Percentiles rank a stretch among this genome's conserved stretches.
Evolutionary conservation across 2,888 invertebrate genomes (phyloP).

Genomic region (Athalia rosae): DNA sequence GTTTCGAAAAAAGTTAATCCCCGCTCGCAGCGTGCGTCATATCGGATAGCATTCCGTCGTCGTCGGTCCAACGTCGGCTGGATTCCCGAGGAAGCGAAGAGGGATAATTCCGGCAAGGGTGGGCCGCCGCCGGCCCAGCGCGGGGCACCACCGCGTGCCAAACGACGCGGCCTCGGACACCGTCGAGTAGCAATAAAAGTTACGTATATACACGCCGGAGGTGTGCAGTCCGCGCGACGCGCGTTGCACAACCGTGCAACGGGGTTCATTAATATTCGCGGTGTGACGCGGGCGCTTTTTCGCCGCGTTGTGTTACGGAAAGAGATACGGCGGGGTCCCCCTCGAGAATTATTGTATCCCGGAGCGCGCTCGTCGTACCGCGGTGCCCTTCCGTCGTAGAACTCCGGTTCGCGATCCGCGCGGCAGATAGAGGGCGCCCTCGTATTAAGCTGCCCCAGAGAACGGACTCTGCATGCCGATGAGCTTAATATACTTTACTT

Average conservation of each 20-base stretch:
- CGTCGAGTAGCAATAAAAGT: no score
- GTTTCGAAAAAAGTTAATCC: no score
- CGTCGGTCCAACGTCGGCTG: no score
- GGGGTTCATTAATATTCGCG: constrained; percentile 69
- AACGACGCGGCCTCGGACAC: no score
- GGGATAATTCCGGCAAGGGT: no score
- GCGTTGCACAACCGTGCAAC: constrained; percentile 53
- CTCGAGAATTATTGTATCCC: constrained; percentile 66
- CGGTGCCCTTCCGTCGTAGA: constrained; percentile 38
- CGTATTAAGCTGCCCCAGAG: constrained; percentile 64
- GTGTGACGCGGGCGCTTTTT: constrained; percentile 67
- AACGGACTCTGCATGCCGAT: constrained; percentile 68
- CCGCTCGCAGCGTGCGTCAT: no score
- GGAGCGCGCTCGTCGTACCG: constrained; percentile 47
- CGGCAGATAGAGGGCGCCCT: constrained; percentile 50
- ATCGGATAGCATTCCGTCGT: no score
- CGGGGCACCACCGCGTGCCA: no score
- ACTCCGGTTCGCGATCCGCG: constrained; percentile 43
- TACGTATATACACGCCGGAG: constrained; percentile 51
- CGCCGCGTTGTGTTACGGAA: constrained; percentile 65
- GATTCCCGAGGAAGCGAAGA: no score
- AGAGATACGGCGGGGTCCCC: constrained; percentile 68
- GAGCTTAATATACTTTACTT: constrained; percentile 70
- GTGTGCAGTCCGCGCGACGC: constrained; percentile 49
- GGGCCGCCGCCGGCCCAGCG: no score